phyloP scores from a whole-genome alignment of 2,888 invertebrate species.

The Drosophila heteroneura region DNA sequence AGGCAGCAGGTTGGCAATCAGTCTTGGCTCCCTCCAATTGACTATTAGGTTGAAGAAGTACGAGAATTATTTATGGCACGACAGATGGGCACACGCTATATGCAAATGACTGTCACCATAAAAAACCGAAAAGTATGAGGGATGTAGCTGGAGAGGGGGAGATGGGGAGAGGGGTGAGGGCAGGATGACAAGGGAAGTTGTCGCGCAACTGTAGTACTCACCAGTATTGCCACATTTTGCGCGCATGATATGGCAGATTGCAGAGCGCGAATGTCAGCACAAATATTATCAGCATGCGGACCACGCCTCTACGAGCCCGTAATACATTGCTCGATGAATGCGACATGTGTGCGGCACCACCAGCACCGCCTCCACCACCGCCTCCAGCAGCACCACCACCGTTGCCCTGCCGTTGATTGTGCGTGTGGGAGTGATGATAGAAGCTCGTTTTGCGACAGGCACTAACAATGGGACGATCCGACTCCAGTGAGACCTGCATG shows the following conservation, averaged over 20 bases:
- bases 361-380: constrained; percentile 32
- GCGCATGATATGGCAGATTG: constrained; percentile 95
- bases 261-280: constrained; percentile 95
- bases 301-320: constrained; percentile 93
- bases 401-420: constrained; percentile 84
- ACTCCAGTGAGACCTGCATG: constrained; percentile 85
- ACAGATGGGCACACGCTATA: constrained; percentile 35
- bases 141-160: not conserved
- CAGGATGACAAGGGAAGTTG: not conserved
- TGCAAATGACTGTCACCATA: constrained; percentile 50
- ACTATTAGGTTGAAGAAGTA: constrained; percentile 52
- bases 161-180: not conserved
- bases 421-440: constrained; percentile 82
- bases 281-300: constrained; percentile 95
- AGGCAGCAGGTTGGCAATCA: constrained; percentile 1
- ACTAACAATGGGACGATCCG: constrained; percentile 84
- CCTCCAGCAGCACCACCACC: constrained; percentile 36
- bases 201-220: constrained; percentile 68
- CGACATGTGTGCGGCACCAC: constrained; percentile 87
- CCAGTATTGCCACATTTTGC: constrained; percentile 96
- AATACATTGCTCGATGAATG: constrained; percentile 91
- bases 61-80: constrained; percentile 13
- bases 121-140: constrained; percentile 12
- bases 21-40: constrained; percentile 42
- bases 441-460: constrained; percentile 84